Conservation (phyloP, 1,140 invertebrate genomes). For the Pseudomyrmex pallidus region DNA sequence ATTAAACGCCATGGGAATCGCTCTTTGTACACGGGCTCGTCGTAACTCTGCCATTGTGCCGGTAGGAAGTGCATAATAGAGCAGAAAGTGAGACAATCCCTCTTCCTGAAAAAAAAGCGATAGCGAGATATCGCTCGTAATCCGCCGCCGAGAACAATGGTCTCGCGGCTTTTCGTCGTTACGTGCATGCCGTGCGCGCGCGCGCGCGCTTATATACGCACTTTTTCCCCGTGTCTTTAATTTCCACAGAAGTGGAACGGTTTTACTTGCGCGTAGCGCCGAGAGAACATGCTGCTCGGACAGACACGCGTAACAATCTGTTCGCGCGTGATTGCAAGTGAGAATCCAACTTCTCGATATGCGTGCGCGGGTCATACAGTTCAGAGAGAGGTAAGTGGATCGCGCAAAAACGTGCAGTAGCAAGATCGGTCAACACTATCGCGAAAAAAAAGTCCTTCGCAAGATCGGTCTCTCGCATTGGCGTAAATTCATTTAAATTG, state of each 20-base stretch:
- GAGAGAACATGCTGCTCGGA: neutral
- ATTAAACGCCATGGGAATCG: conserved; percentile 65
- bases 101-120: conserved; percentile 49
- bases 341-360: neutral
- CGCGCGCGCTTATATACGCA: neutral
- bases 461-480: too few species aligned
- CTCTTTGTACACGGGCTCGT: conserved; percentile 34
- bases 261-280: conserved; percentile 1
- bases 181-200: neutral
- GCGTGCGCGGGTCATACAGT: conserved; percentile 46
- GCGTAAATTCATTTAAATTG: too few species aligned
- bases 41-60: conserved; percentile 42
- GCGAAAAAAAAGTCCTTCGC: neutral
- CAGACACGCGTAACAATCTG: conserved; percentile 13
- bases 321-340: conserved; percentile 20
- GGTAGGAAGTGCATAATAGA: conserved; percentile 67
- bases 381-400: conserved; percentile 20
- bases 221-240: conserved; percentile 15
- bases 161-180: conserved; percentile 19
- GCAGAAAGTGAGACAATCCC: conserved; percentile 66
- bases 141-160: conserved; percentile 39
- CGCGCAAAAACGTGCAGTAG: conserved; percentile 18
- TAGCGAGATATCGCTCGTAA: conserved; percentile 23
- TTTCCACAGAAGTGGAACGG: conserved; percentile 28
- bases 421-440: neutral